A percentile compares a stretch with the other conserved stretches of the same genome.
Conservation (phyloP, 2,113 vertebrate genomes). For the Oceanodroma tethys region DNA sequence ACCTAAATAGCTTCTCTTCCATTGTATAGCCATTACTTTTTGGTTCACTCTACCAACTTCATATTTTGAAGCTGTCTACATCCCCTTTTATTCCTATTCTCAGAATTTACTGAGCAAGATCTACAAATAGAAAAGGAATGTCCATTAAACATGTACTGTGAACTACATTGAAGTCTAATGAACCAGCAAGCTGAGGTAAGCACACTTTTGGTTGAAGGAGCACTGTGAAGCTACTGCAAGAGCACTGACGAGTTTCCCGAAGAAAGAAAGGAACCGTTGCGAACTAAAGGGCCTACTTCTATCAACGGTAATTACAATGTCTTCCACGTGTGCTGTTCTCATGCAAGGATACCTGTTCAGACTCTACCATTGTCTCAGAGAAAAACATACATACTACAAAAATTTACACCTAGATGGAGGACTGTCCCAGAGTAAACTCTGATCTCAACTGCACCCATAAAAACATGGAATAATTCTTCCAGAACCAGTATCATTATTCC, state of each 20-base stretch:
- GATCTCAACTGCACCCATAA: neutral
- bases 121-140: neutral
- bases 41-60: neutral
- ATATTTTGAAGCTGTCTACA: neutral
- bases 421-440: neutral
- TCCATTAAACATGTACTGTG: slow-evolving; percentile 85
- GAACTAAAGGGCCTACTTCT: neutral
- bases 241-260: neutral
- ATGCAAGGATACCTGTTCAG: neutral
- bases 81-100: neutral
- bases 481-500: neutral
- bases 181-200: slow-evolving; percentile 86
- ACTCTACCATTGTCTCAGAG: neutral
- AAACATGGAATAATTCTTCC: neutral
- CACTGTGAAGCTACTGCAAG: neutral
- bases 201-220: neutral
- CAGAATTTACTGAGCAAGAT: neutral
- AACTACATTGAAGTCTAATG: slow-evolving; percentile 91
- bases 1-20: neutral
- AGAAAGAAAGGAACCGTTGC: neutral
- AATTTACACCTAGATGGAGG: neutral
- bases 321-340: neutral
- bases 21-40: neutral
- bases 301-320: neutral
- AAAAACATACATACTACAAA: neutral